These are phyloP conservation scores for Anabacerthia variegaticeps DNA, from an alignment of 2,797 vertebrate species.

Conservation along the genomic window DNA sequence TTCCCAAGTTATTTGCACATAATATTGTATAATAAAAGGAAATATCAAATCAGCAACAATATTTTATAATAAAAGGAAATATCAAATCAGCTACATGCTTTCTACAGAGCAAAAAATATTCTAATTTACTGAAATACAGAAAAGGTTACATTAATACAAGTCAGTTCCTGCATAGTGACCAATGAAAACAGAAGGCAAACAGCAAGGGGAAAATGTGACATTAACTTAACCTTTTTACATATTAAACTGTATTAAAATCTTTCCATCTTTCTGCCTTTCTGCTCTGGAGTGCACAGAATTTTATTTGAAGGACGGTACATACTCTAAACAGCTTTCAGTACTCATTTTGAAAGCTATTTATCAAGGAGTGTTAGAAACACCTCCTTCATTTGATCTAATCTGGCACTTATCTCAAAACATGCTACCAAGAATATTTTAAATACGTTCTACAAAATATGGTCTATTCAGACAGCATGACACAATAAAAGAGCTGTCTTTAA, in stretches of 20 bases:
- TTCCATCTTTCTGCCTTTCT: background rate
- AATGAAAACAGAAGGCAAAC: slow-evolving; percentile 11
- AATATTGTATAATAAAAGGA: background rate
- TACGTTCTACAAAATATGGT: background rate
- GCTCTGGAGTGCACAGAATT: background rate
- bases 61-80: background rate
- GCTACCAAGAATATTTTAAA: slow-evolving; percentile 27
- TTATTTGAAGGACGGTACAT: background rate
- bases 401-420: background rate
- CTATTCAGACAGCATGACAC: background rate
- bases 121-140: background rate
- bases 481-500: background rate
- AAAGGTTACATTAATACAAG: slow-evolving; percentile 30
- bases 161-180: background rate
- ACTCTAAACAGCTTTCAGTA: background rate
- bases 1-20: background rate
- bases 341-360: slow-evolving; percentile 21
- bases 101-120: background rate
- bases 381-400: slow-evolving; percentile 33
- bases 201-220: slow-evolving; percentile 10
- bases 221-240: slow-evolving; percentile 66
- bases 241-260: slow-evolving; percentile 51
- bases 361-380: slow-evolving; percentile 27
- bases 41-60: background rate
- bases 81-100: background rate